Percentiles rank a stretch among this genome's conserved stretches.
These are phyloP conservation scores for Betta splendens DNA, from an alignment of 2,797 vertebrate species.

Conservation along the genomic window DNA sequence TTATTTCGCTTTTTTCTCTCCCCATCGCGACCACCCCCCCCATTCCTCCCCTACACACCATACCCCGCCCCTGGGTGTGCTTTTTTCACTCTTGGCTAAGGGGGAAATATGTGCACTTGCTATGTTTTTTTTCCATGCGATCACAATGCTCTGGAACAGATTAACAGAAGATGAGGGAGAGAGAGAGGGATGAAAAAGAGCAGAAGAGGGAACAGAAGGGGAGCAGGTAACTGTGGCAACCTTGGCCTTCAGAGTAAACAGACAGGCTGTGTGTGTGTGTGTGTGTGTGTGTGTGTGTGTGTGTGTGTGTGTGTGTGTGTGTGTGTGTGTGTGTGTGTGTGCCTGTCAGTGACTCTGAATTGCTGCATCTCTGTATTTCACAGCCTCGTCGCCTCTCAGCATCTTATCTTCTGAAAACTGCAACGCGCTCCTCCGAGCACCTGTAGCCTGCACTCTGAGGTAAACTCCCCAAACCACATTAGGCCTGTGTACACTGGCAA, in stretches of 20 bases:
- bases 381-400: slow-evolving; percentile 40
- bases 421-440: slow-evolving; percentile 68
- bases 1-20: slow-evolving; percentile 74
- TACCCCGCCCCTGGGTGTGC: slow-evolving; percentile 50
- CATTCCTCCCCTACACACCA: slow-evolving; percentile 15
- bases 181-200: slow-evolving; percentile 59
- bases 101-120: slow-evolving; percentile 81
- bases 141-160: slow-evolving; percentile 78
- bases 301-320: slow-evolving; percentile 19
- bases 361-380: slow-evolving; percentile 22
- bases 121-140: slow-evolving; percentile 81
- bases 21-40: slow-evolving; percentile 40
- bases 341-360: slow-evolving; percentile 23
- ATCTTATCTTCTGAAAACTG: slow-evolving; percentile 62
- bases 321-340: slow-evolving; percentile 21
- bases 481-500: slow-evolving; percentile 77
- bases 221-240: slow-evolving; percentile 76
- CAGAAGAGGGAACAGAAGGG: slow-evolving; percentile 51
- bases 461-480: slow-evolving; percentile 73
- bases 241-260: slow-evolving; percentile 54
- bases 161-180: slow-evolving; percentile 69
- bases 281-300: slow-evolving; percentile 11
- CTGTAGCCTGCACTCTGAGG: slow-evolving; percentile 64
- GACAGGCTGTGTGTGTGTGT: slow-evolving; percentile 24
- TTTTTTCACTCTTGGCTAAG: slow-evolving; percentile 82